Conservation (phyloP, 2,888 invertebrate genomes). For the Flexamia atlantica region DNA sequence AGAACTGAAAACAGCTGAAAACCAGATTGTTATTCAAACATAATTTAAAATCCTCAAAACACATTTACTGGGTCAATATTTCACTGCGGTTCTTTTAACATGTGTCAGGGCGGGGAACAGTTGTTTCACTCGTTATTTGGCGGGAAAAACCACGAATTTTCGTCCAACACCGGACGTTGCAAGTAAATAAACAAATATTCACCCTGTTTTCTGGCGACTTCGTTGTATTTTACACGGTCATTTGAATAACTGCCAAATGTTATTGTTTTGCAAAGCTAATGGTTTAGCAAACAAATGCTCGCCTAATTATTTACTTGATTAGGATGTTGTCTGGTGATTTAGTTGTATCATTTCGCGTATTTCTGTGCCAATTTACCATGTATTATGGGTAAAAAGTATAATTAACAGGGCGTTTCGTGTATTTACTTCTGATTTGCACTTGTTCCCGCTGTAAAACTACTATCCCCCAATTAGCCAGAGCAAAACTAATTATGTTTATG, state of each 20-base stretch:
- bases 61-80: not conserved
- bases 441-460: constrained; percentile 25
- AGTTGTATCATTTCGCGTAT: constrained; percentile 37
- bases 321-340: constrained; percentile 52
- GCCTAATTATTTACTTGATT: constrained; percentile 53
- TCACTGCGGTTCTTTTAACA: constrained; percentile 33
- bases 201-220: constrained; percentile 28
- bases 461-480: not conserved
- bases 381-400: constrained; percentile 13
- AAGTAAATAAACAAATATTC: constrained; percentile 47
- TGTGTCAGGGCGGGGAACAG: constrained; percentile 4
- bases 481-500: not conserved
- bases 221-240: constrained; percentile 50
- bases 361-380: constrained; percentile 37
- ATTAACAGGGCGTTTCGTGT: constrained; percentile 30
- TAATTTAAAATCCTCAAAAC: constrained; percentile 7
- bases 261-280: constrained; percentile 59
- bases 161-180: constrained; percentile 31
- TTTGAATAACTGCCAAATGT: constrained; percentile 63
- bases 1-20: not conserved
- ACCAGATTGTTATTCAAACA: not conserved
- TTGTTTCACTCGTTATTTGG: constrained; percentile 43
- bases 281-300: constrained; percentile 46
- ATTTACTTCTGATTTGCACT: constrained; percentile 15
- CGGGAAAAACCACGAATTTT: constrained; percentile 49